Evolutionary conservation across 2,797 vertebrate species (phyloP).

Genomic region (Vultur gryphus): DNA sequence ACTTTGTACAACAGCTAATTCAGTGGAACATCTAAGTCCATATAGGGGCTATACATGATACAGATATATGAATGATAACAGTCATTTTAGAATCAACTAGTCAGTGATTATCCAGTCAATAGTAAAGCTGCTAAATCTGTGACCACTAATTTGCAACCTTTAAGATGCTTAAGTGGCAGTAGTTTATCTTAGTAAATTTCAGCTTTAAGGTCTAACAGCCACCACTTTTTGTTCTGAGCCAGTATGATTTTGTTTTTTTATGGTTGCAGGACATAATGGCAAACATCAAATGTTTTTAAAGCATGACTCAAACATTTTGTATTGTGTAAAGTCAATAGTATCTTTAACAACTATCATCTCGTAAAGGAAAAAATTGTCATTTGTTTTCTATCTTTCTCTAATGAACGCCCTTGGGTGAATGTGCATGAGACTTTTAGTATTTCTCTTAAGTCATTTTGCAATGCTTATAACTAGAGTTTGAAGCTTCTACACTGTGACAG

Average conservation of each 20-base stretch:
- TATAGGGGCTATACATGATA: not conserved
- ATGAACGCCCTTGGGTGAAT: not conserved
- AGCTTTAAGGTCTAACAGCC: not conserved
- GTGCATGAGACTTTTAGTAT: not conserved
- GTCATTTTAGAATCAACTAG: not conserved
- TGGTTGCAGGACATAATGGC: not conserved
- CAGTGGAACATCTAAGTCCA: not conserved
- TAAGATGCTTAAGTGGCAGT: not conserved
- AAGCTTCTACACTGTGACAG: not conserved
- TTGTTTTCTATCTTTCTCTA: constrained; percentile 8
- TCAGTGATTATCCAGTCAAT: not conserved
- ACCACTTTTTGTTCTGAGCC: not conserved
- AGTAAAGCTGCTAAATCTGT: not conserved
- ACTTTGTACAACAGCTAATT: not conserved
- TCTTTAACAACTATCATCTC: not conserved
- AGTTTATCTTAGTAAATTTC: not conserved
- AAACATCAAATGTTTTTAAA: not conserved
- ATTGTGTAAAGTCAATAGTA: not conserved
- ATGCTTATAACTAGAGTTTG: not conserved
- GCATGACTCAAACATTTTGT: not conserved
- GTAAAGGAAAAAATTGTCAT: not conserved
- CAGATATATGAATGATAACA: not conserved
- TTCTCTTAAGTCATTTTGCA: not conserved
- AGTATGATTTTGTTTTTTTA: not conserved
- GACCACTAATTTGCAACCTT: not conserved